A percentile compares a stretch with the other conserved stretches of the same genome.
phyloP scores from a whole-genome alignment of 2,888 invertebrate genomes.

The Mythimna loreyi region DNA sequence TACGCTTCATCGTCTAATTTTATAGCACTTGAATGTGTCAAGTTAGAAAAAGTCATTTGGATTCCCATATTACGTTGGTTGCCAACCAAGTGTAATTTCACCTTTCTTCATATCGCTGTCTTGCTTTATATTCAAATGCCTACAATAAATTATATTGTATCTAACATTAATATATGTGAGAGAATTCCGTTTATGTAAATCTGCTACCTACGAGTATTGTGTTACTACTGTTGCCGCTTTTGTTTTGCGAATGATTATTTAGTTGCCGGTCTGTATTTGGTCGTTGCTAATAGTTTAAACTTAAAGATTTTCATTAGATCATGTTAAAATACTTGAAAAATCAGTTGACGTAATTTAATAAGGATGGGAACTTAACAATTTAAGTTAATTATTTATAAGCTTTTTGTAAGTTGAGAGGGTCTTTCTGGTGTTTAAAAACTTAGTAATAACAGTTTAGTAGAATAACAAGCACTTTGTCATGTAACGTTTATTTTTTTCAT shows the following conservation, averaged over 20 bases:
- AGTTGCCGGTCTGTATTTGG: conserved; percentile 16
- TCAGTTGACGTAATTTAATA: background rate
- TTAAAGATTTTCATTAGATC: background rate
- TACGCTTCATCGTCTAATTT: too few relatives aligned
- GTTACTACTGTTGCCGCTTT: background rate
- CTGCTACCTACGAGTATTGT: conserved; percentile 3
- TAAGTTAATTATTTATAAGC: background rate
- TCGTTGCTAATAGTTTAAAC: background rate
- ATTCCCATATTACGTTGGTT: background rate
- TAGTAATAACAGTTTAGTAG: background rate
- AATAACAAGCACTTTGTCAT: conserved; percentile 12
- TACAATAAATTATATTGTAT: conserved; percentile 29
- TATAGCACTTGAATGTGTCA: background rate
- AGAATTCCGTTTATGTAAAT: conserved; percentile 29
- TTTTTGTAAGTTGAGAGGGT: background rate
- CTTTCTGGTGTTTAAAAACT: conserved; percentile 2
- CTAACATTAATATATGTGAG: conserved; percentile 19
- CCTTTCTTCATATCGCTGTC: background rate
- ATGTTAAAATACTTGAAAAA: background rate
- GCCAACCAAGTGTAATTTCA: conserved; percentile 1
- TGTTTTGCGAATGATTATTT: background rate
- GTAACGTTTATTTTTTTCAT: conserved; percentile 9
- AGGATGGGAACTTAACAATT: background rate
- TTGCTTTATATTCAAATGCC: conserved; percentile 20
- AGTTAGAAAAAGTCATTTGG: background rate